Evolutionary conservation across 2,888 invertebrate genomes (phyloP).

Genomic region (Platyscelio sp.): DNA sequence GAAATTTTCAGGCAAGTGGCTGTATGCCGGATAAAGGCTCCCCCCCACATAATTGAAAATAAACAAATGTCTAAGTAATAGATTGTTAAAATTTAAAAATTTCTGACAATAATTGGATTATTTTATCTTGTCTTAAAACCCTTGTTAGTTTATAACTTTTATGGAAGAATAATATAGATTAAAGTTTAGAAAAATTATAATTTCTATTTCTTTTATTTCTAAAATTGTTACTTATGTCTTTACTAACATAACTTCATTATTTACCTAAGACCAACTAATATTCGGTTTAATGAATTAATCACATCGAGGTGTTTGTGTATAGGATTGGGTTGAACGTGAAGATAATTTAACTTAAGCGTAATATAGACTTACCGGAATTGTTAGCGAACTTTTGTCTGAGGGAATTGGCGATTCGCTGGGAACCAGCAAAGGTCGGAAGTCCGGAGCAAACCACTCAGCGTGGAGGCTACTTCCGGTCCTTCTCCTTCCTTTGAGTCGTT

Average conservation of each 20-base stretch:
- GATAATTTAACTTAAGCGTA: slow-evolving; percentile 11
- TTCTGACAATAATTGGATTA: too few species aligned
- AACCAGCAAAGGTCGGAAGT: slow-evolving; percentile 84
- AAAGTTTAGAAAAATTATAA: too few species aligned
- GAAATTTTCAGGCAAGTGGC: slow-evolving; percentile 67
- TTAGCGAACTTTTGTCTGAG: slow-evolving; percentile 83
- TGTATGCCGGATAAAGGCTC: slow-evolving; percentile 78
- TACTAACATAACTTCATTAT: too few species aligned
- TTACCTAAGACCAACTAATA: too few species aligned
- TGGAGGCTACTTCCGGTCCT: slow-evolving; percentile 81
- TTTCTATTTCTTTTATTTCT: too few species aligned
- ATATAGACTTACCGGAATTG: slow-evolving; percentile 83
- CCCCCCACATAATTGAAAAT: slow-evolving; percentile 65
- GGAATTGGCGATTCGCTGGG: slow-evolving; percentile 84
- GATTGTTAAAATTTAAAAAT: too few species aligned
- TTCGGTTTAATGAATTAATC: too few species aligned
- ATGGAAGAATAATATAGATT: too few species aligned
- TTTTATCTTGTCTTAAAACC: too few species aligned
- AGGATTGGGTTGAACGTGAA: neutral
- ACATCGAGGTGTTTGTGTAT: slow-evolving; percentile 3
- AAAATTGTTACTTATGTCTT: too few species aligned
- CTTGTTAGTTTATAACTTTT: too few species aligned
- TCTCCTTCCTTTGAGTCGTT: slow-evolving; percentile 82
- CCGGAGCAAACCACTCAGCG: slow-evolving; percentile 83
- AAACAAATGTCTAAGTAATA: too few species aligned